phyloP scores from a whole-genome alignment of 2,888 invertebrate genomes.

The Eucriotettix oculatus region DNA sequence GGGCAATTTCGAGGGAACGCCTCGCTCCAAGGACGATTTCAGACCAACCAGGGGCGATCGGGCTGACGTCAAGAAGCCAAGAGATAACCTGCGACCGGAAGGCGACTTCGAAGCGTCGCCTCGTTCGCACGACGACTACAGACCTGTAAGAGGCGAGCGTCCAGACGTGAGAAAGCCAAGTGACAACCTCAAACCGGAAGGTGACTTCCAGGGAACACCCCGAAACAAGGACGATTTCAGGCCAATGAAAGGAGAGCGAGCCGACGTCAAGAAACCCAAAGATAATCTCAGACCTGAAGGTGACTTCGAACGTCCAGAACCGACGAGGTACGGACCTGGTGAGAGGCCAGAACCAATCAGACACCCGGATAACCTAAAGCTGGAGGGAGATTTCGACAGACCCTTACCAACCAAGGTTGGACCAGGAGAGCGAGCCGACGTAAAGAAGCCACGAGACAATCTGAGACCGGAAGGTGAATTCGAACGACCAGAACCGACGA shows the following conservation, averaged over 20 bases:
- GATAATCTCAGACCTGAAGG: slow-evolving; percentile 22
- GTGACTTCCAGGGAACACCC: slow-evolving; percentile 15
- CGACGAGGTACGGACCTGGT: slow-evolving; percentile 16
- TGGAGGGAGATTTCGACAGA: slow-evolving; percentile 13
- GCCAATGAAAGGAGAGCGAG: slow-evolving; percentile 16
- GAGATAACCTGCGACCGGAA: slow-evolving; percentile 36
- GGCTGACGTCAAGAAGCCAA: slow-evolving; percentile 22
- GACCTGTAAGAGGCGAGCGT: neutral
- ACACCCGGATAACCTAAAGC: slow-evolving; percentile 12
- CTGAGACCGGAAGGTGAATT: slow-evolving; percentile 39
- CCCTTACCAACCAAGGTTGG: slow-evolving; percentile 9
- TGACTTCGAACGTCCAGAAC: slow-evolving; percentile 23
- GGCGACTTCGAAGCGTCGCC: slow-evolving; percentile 31
- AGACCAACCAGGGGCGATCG: slow-evolving; percentile 19
- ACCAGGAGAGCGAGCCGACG: slow-evolving; percentile 11
- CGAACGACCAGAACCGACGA: slow-evolving; percentile 12
- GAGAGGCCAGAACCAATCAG: slow-evolving; percentile 37
- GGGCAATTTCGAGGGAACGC: slow-evolving; percentile 22
- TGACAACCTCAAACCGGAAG: slow-evolving; percentile 10
- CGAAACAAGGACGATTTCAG: slow-evolving; percentile 19
- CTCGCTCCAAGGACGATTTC: slow-evolving; percentile 16
- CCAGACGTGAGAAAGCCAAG: slow-evolving; percentile 6
- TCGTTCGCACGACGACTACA: slow-evolving; percentile 1
- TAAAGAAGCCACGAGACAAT: slow-evolving; percentile 35
- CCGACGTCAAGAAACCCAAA: slow-evolving; percentile 17